A percentile compares a stretch with the other conserved stretches of the same genome.
These are phyloP conservation scores for Bucorvus abyssinicus DNA, from an alignment of 2,797 vertebrate species.

Conservation along the genomic window DNA sequence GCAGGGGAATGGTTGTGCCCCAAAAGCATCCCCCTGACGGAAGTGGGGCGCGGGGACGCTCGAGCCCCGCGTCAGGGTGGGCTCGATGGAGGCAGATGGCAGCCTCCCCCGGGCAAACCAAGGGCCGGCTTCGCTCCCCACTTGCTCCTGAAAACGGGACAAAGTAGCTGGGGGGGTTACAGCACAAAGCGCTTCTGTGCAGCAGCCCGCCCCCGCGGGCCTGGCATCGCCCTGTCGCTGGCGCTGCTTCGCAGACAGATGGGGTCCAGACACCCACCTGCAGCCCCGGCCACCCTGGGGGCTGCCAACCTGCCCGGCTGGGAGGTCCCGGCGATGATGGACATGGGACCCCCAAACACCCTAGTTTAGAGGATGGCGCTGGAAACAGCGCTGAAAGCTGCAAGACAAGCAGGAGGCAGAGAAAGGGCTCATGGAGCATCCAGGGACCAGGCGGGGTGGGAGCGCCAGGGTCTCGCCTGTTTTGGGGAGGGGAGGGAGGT, in stretches of 20 bases:
- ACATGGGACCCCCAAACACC: neutral
- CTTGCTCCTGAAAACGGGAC: no score
- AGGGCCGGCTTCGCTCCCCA: neutral
- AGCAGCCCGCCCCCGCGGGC: neutral
- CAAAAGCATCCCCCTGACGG: neutral
- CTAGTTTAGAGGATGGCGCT: neutral
- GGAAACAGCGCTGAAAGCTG: neutral
- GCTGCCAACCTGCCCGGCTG: fast-evolving
- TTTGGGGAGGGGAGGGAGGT: neutral
- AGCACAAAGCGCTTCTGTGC: neutral
- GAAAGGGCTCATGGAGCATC: neutral
- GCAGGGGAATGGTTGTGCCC: neutral
- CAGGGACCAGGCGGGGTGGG: neutral
- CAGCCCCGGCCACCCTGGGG: fast-evolving
- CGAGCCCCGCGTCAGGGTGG: fast-evolving
- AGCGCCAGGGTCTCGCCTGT: fast-evolving
- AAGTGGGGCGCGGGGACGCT: fast-evolving
- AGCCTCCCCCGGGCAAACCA: neutral
- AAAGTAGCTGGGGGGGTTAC: no score
- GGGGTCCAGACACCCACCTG: neutral
- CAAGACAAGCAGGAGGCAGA: neutral
- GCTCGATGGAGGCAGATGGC: neutral
- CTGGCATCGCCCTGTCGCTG: neutral
- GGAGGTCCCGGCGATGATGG: neutral
- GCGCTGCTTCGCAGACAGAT: neutral